These are phyloP conservation scores for Castor canadensis DNA, from an alignment of 2,113 vertebrate species.

Conservation along the genomic window DNA sequence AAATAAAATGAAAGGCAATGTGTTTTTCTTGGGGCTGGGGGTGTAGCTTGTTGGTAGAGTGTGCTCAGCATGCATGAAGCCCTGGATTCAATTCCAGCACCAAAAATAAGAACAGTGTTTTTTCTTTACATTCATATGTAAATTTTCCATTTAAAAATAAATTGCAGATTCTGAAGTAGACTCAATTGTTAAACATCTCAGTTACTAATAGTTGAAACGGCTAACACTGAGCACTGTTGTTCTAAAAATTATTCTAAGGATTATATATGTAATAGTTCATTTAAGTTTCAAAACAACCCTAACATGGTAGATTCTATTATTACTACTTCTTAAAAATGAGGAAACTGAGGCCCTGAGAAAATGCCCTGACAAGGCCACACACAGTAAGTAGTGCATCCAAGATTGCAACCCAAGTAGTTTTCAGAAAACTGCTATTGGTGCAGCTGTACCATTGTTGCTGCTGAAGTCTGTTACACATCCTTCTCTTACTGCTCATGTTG, in stretches of 20 bases:
- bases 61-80: not conserved
- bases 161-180: not conserved
- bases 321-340: not conserved
- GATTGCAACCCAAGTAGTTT: not conserved
- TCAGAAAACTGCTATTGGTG: not conserved
- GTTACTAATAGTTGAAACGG: not conserved
- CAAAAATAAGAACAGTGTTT: not conserved
- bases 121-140: not conserved
- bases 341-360: slow-evolving; percentile 3
- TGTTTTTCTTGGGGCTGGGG: not conserved
- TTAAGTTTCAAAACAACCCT: not conserved
- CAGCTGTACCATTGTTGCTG: not conserved
- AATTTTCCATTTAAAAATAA: slow-evolving; percentile 46
- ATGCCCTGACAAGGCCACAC: not conserved
- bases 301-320: not conserved
- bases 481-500: not conserved
- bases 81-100: not conserved
- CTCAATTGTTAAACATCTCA: not conserved
- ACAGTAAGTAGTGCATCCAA: not conserved
- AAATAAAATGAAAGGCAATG: not conserved
- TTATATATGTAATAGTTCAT: not conserved
- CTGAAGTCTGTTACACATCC: not conserved
- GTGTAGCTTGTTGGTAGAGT: not conserved
- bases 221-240: not conserved
- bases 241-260: not conserved